Percentiles rank a stretch among this genome's conserved stretches.
Conservation (phyloP, 2,888 invertebrate genomes). For the Spodoptera littoralis region DNA sequence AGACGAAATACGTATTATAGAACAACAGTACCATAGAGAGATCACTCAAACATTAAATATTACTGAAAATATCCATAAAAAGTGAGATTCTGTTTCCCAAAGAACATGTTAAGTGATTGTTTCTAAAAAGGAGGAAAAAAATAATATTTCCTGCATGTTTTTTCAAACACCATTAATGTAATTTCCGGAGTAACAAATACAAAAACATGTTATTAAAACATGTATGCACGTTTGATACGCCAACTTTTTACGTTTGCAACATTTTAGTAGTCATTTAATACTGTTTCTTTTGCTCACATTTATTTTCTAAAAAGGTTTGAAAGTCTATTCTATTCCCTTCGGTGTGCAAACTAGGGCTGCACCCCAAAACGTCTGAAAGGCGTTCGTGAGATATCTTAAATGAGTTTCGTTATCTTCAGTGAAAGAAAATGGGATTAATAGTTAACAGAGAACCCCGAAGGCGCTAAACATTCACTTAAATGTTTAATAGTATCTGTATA, state of each 20-base stretch:
- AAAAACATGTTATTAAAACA: constrained; percentile 19
- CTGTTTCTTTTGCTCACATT: constrained; percentile 1
- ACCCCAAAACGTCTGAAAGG: constrained; percentile 86
- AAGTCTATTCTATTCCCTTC: constrained; percentile 58
- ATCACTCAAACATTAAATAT: constrained; percentile 1
- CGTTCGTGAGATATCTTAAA: constrained; percentile 87
- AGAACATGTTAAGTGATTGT: constrained; percentile 9
- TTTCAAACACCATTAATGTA: constrained; percentile 32
- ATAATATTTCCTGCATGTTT: neutral
- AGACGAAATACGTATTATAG: constrained; percentile 82
- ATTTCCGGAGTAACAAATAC: constrained; percentile 39
- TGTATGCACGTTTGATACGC: constrained; percentile 1
- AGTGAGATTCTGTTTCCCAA: neutral
- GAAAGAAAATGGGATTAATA: constrained; percentile 87
- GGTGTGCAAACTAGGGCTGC: constrained; percentile 70
- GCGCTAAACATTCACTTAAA: constrained; percentile 73
- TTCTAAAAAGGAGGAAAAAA: neutral
- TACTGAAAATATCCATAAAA: neutral
- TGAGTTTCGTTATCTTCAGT: constrained; percentile 87
- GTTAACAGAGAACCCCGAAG: constrained; percentile 81
- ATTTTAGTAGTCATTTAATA: constrained; percentile 4
- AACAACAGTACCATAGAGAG: constrained; percentile 69
- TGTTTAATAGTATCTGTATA: constrained; percentile 49
- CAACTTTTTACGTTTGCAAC: constrained; percentile 2
- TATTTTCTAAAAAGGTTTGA: constrained; percentile 2